phyloP scores from a whole-genome alignment of 1,140 invertebrate genomes.

The Campodea augens region DNA sequence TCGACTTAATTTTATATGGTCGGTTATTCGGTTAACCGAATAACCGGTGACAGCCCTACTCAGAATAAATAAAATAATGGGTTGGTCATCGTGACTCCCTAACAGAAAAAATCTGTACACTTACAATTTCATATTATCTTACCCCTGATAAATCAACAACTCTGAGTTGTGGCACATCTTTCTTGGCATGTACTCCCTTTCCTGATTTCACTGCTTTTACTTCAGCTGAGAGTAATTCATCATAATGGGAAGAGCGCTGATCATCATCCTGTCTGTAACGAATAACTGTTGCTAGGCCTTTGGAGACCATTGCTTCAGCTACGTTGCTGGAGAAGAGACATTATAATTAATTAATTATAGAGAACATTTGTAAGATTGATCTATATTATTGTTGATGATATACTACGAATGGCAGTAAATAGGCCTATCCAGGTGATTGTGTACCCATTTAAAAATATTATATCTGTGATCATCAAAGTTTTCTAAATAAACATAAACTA shows the following conservation, averaged over 20 bases:
- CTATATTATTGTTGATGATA: too few relatives aligned
- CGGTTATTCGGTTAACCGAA: too few relatives aligned
- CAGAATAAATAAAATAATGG: not conserved
- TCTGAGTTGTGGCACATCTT: constrained; percentile 54
- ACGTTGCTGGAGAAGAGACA: constrained; percentile 49
- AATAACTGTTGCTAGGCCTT: constrained; percentile 82
- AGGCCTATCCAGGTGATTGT: too few relatives aligned
- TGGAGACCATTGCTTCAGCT: constrained; percentile 78
- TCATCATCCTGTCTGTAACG: constrained; percentile 89
- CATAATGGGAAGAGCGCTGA: constrained; percentile 83
- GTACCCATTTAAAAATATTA: too few relatives aligned
- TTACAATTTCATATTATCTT: constrained; percentile 16
- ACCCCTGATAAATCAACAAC: constrained; percentile 72
- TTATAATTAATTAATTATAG: constrained; percentile 8
- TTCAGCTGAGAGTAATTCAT: constrained; percentile 83
- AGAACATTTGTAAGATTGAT: too few relatives aligned
- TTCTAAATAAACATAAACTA: too few relatives aligned
- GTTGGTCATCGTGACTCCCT: not conserved
- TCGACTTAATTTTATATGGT: too few relatives aligned
- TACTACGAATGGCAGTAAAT: too few relatives aligned
- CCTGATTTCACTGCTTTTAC: constrained; percentile 69
- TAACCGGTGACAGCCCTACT: too few relatives aligned
- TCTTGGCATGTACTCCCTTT: constrained; percentile 67
- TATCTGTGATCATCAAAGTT: too few relatives aligned
- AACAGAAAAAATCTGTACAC: constrained; percentile 2